Base-by-base conservation (phyloP, 1,140 invertebrate species). In the Belonocnema kinseyi region DNA sequence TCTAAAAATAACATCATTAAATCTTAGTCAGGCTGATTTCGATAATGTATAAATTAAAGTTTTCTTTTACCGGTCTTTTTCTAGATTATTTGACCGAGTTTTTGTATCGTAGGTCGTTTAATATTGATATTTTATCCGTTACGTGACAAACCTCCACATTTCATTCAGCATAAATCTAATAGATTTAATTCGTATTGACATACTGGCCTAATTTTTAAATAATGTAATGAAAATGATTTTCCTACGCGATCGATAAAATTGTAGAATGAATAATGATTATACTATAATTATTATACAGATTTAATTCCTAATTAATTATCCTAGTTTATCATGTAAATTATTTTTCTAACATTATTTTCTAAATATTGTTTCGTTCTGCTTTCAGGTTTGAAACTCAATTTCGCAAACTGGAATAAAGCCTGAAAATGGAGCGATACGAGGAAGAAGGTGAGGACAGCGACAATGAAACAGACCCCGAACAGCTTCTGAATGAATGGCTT, bases 401-500 rank as follows among this genome's bases (percentile, higher is more conserved):
- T 51, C 50, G 50, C 46, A 72, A 72, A 74, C 53, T 50, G 52
- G 77, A 77, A 79, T 76, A 84, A 74, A 66, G 80, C 74, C 40
- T 26, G 61, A 85, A 83, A 84, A 92, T 92, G 90, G 90, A 91
- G 14, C 87, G 89, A 40, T 90, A 90, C 82, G 89, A 91, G 77
- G 90, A 91, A 80, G 89, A 91, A 83, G 91, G 89, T 75, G 91
- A 90, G 54, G 92, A 93, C 83, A 93, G 92, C 72, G 92, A 92
- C 87, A 90, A 91, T 77, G 92, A 93, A 85, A 91, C 90, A 73
- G 92, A 93, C 89, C 93, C 94, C 13, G 94, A 94, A 83, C 92
- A 93, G 78, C 91, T 94, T 52, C 89, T 95, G 76, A 94, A 94
- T 86, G 93, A 94, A 77, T 94, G 94, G 93, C 90, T 95, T 2